phyloP scores from a whole-genome alignment of 2,888 invertebrate species.

The Formica aserva region DNA sequence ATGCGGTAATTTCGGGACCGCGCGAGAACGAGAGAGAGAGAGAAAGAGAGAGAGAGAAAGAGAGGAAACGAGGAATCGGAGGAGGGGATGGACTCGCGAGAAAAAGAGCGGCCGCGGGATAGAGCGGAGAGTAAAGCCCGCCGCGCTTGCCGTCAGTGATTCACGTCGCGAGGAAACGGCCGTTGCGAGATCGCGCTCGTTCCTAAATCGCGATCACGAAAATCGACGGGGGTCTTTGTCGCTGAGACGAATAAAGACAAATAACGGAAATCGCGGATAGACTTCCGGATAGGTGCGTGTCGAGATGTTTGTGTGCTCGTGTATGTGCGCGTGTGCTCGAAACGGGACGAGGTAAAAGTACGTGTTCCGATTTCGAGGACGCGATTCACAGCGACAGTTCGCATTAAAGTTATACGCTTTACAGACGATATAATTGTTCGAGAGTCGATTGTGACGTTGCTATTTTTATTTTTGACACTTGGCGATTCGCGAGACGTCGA shows the following conservation, averaged over 20 bases:
- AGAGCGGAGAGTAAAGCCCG: constrained; percentile 50
- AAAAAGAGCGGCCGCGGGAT: constrained; percentile 33
- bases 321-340: not conserved
- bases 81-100: constrained; percentile 35
- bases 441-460: constrained; percentile 12
- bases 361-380: constrained; percentile 32
- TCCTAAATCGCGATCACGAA: not conserved
- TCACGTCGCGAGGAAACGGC: constrained; percentile 32
- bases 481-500: not conserved
- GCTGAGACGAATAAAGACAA: not conserved
- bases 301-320: not conserved
- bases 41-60: not conserved
- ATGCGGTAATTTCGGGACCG: constrained; percentile 25
- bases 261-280: not conserved
- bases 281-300: not conserved
- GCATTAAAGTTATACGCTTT: not conserved
- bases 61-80: not conserved
- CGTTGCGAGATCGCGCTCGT: constrained; percentile 4
- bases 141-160: constrained; percentile 47
- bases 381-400: constrained; percentile 5
- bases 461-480: constrained; percentile 22
- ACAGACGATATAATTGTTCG: not conserved
- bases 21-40: not conserved
- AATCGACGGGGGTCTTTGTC: too few species aligned
- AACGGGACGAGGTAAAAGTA: constrained; percentile 35